Evolutionary conservation across 2,888 invertebrate species (phyloP), one percentile per base, ranked within the genome.

Genomic region (Pycnomerus fuliginosus): DNA sequence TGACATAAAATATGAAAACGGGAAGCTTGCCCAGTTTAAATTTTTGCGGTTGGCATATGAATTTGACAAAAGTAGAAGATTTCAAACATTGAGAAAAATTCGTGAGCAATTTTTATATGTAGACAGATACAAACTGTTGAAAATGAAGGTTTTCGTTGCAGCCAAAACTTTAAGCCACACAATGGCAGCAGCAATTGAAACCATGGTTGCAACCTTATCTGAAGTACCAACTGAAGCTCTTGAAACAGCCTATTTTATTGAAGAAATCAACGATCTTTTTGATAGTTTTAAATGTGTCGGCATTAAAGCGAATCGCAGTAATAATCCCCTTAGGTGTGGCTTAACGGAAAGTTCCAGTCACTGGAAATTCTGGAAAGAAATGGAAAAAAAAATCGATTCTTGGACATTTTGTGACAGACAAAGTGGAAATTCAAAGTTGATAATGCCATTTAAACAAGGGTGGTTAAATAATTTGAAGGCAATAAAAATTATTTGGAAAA

Each of bases 61-160:
- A 10, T 17, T 10, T n/a, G 29, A 29, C 24, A 24, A 37, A 10
- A n/a, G 29, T 10, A 27, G 27, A 14, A 28, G 16, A n/a, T 37
- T 37, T 29, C 16, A 28, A 29, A 16, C 37, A 4, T 12, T 37
- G 8, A 16, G 12, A 3, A 35, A 27, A 25, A 16, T 35, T 16
- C 15, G n/a, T 3, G 11, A 7, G 12, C 10, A 17, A 16, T 3
- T 12, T 17, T 17, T 28, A 7, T 17, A 28, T 27, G 17, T 27
- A n/a, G 16, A 15, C 11, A 16, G 20, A 8, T 20, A 36, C 20
- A 13, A 5, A 3, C 7, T 14, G 3, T 10, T 17, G 24, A 36
- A 36, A 13, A 36, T 36, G 36, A 36, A 36, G 12, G 33, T 33
- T 8, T 10, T n/a, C 4, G 36, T 36, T 16, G 25, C 27, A 11